These are phyloP conservation scores for Brachionus rubens DNA, from an alignment of 1,140 invertebrate genomes.

Conservation along the genomic window DNA sequence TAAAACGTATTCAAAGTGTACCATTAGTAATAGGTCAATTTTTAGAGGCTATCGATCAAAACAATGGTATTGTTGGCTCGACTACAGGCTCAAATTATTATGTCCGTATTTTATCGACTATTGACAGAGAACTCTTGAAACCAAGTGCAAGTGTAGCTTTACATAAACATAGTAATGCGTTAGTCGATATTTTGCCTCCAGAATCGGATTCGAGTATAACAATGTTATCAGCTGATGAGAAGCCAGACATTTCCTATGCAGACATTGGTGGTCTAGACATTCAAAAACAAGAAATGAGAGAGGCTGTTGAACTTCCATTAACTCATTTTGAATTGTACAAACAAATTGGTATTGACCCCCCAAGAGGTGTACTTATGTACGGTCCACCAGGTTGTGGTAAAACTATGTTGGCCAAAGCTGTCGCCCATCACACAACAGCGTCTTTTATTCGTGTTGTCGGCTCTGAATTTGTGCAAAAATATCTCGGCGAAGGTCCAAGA, in stretches of 20 bases:
- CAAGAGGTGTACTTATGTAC: conserved; percentile 94
- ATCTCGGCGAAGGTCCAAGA: conserved; percentile 93
- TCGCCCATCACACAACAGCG: conserved; percentile 90
- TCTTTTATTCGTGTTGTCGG: conserved; percentile 97
- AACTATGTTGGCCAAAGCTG: conserved; percentile 98
- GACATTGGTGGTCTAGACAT: conserved; percentile 99
- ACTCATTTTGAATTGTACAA: conserved; percentile 99
- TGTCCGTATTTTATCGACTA: conserved; percentile 87
- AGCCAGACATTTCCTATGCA: conserved; percentile 91
- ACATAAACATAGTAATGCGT: conserved; percentile 94
- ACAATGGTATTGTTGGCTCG: conserved; percentile 86
- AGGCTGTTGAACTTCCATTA: conserved; percentile 94
- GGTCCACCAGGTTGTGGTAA: conserved; percentile 91
- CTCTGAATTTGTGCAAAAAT: conserved; percentile 99
- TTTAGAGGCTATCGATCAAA: conserved; percentile 93
- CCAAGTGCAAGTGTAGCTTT: conserved; percentile 91
- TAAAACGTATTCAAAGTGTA: conserved; percentile 94
- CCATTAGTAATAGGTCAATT: conserved; percentile 96
- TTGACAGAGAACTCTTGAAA: conserved; percentile 90
- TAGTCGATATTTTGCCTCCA: conserved; percentile 92
- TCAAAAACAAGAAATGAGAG: conserved; percentile 97
- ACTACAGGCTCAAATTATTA: conserved; percentile 93
- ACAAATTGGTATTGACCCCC: conserved; percentile 85
- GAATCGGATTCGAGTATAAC: conserved; percentile 96
- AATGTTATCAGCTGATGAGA: conserved; percentile 95